Evolutionary conservation across 1,140 invertebrate genomes (phyloP), one percentile per base, ranked within the genome.

Genomic region (Nomia melanderi): DNA sequence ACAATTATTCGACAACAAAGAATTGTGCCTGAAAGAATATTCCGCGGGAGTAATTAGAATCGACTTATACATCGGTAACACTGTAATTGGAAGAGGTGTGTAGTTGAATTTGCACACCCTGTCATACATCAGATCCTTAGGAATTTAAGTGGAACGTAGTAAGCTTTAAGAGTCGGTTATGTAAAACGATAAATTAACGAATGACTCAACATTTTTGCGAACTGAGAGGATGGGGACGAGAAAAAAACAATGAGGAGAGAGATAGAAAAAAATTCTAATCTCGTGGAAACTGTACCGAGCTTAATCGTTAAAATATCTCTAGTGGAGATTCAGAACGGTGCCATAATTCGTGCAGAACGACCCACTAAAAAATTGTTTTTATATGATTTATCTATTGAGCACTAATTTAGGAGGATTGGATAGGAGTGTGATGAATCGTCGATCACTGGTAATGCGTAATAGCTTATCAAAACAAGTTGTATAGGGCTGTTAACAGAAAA

Each of bases 21-120:
- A 31, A 20, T 29, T 23, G 14, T 17, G 41, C 41, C 4, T 5
- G 36, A 41, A 8, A 17, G 36, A 71, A 71, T 2, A 8, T 70
- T 57, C 11, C 9, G 2, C 6, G n/a, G 8, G 17, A 25, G 44
- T 70, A 70, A 57, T 57, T 44, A 17, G 8, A 14, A 11, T 27
- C 31, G 31, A n/a, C n/a, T 67, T 59, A 59, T 47, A 59, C 44
- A 71, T 59, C 54, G 27, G 33, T 27, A 25, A 27, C 31, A n/a
- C 47, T 60, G 23, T 27, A 31, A 47, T 71, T 60, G 33, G 7
- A n/a, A n/a, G n/a, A n/a, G n/a, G n/a, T n/a, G n/a, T n/a, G n/a
- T 29, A 20, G 29, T 25, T 5, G 27, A 31, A 33, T 47, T 9
- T 60, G 50, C 41, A 60, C 56, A 29, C 17, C 1, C n/a, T 9